These are phyloP conservation scores for Hyalella azteca DNA, from an alignment of 2,888 invertebrate species.

Conservation along the genomic window DNA sequence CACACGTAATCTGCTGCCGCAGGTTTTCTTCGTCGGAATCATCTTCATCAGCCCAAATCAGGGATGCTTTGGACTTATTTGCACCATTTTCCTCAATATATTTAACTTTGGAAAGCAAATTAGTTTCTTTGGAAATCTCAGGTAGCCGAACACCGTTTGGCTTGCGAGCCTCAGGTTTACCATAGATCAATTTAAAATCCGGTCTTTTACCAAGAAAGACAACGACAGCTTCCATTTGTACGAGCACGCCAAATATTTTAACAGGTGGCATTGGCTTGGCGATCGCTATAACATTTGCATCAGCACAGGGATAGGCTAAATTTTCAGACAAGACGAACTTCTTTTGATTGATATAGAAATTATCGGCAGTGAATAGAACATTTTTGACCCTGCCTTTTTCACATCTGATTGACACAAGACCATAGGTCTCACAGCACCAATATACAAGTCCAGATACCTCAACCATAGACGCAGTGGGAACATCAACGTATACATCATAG, in stretches of 20 bases:
- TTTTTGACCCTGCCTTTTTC: background rate
- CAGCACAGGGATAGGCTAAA: background rate
- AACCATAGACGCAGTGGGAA: background rate
- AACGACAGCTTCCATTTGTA: constrained; percentile 9
- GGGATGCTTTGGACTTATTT: too few relatives aligned
- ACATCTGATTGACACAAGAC: background rate
- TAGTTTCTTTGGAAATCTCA: too few relatives aligned
- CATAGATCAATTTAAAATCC: background rate
- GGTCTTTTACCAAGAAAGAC: background rate
- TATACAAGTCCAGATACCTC: background rate
- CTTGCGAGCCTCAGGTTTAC: background rate
- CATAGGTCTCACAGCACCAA: constrained; percentile 10
- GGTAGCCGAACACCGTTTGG: background rate
- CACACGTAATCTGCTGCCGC: too few relatives aligned
- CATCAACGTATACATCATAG: background rate
- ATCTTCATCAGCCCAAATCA: background rate
- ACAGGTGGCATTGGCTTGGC: background rate
- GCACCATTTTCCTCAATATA: too few relatives aligned
- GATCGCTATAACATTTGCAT: background rate
- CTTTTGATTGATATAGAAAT: background rate
- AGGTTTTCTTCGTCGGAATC: background rate
- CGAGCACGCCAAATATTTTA: background rate
- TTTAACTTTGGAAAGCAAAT: too few relatives aligned
- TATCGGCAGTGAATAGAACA: background rate
- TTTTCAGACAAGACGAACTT: background rate